These are phyloP conservation scores for Pyrgus malvae DNA, from an alignment of 2,888 invertebrate genomes.

Conservation along the genomic window DNA sequence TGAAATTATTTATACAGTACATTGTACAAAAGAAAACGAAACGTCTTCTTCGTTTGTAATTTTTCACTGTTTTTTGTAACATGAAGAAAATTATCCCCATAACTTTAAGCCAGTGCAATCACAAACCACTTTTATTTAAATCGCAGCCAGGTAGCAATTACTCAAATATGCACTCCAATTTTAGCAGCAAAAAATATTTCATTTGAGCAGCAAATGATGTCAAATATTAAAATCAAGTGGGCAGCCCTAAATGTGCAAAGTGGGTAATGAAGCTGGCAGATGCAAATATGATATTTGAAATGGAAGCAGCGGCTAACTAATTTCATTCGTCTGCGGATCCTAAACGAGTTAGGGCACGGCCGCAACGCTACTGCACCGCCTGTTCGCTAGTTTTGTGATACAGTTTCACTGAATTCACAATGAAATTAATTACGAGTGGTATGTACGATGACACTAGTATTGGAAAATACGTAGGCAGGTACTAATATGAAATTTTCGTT, in stretches of 20 bases:
- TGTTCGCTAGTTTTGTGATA: constrained; percentile 35
- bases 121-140: neutral
- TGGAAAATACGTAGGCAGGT: too few relatives aligned
- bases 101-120: too few relatives aligned
- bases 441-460: neutral
- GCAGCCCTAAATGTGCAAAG: constrained; percentile 33
- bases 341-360: constrained; percentile 62
- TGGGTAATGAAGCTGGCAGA: constrained; percentile 60
- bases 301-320: constrained; percentile 70
- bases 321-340: constrained; percentile 73
- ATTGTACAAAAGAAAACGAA: too few relatives aligned
- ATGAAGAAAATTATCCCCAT: too few relatives aligned
- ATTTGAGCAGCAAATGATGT: constrained; percentile 12
- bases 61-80: too few relatives aligned
- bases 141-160: neutral
- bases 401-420: constrained; percentile 7
- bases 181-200: neutral
- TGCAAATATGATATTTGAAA: constrained; percentile 77
- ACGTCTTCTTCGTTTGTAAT: too few relatives aligned
- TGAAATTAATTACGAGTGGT: neutral
- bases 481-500: too few relatives aligned
- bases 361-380: constrained; percentile 47
- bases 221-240: constrained; percentile 17
- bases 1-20: too few relatives aligned
- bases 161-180: constrained; percentile 2